Percentiles rank a stretch among this genome's conserved stretches.
phyloP scores from a whole-genome alignment of 2,888 invertebrate species.

The Lepidochrysops patricia region DNA sequence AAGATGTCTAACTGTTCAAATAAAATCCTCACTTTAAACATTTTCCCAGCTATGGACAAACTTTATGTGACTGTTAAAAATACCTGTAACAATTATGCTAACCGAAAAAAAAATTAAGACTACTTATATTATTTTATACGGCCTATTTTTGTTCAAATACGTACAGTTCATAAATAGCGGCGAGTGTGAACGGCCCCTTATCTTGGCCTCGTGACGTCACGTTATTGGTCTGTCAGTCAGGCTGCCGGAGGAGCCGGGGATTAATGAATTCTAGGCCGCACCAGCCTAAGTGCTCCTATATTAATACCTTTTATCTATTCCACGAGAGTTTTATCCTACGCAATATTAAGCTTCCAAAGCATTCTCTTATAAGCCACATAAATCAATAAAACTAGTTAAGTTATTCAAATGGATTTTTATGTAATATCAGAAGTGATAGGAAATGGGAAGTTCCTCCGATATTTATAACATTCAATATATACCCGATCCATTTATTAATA shows the following conservation, averaged over 20 bases:
- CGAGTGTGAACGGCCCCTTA: constrained; percentile 1
- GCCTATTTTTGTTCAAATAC: no score
- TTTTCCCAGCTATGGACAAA: no score
- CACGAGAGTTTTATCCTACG: constrained; percentile 20
- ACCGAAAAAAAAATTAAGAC: no score
- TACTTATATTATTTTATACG: no score
- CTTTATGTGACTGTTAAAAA: no score
- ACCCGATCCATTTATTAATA: constrained; percentile 2
- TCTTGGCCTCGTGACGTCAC: constrained; percentile 24
- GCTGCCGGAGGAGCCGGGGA: constrained; percentile 29
- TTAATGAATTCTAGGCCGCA: constrained; percentile 32
- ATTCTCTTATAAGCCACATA: constrained; percentile 1
- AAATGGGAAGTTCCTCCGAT: background rate
- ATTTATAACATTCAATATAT: constrained; percentile 3
- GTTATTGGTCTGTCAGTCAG: constrained; percentile 35
- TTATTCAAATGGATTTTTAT: background rate
- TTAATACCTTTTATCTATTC: constrained; percentile 24
- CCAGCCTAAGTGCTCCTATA: constrained; percentile 23
- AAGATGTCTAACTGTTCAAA: no score
- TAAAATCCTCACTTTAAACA: no score
- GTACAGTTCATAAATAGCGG: background rate
- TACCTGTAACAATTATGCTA: no score
- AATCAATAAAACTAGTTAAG: constrained; percentile 1
- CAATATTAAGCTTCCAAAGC: constrained; percentile 8
- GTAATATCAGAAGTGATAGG: background rate